These are phyloP conservation scores for Caenorhabditis becei DNA, from an alignment of 2,888 invertebrate genomes.

Conservation along the genomic window DNA sequence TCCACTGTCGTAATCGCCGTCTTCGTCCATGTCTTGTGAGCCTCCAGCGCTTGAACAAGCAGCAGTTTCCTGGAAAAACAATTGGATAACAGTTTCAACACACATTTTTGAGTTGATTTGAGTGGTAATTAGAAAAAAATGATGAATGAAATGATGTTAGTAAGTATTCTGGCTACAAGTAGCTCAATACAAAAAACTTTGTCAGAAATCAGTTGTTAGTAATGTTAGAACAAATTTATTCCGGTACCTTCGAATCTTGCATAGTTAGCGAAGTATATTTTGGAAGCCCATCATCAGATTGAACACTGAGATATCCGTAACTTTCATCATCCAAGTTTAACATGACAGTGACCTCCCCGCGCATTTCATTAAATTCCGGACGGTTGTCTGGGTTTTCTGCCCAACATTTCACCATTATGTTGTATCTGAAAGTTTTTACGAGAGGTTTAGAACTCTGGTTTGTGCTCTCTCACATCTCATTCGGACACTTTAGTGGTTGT, in stretches of 20 bases:
- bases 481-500: conserved; percentile 70
- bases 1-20: conserved; percentile 45
- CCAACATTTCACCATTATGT: conserved; percentile 69
- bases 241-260: conserved; percentile 54
- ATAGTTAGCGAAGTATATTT: conserved; percentile 48
- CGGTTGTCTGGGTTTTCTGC: conserved; percentile 55
- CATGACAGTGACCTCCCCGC: conserved; percentile 59
- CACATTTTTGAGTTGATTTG: background rate
- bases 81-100: background rate
- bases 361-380: conserved; percentile 63
- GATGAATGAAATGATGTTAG: too few species aligned
- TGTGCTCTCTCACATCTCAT: conserved; percentile 68
- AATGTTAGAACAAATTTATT: conserved; percentile 5
- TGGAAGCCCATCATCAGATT: conserved; percentile 42
- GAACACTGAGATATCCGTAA: conserved; percentile 67
- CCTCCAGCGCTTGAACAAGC: conserved; percentile 35
- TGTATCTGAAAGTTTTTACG: conserved; percentile 60
- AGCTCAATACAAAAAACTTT: too few species aligned
- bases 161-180: too few species aligned
- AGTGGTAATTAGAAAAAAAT: too few species aligned
- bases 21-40: conserved; percentile 48
- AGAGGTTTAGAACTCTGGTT: background rate
- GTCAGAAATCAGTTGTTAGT: too few species aligned
- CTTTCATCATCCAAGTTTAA: conserved; percentile 70
- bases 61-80: conserved; percentile 31